Base-by-base conservation (phyloP, 2,797 vertebrate species). In the Karalla daura region DNA sequence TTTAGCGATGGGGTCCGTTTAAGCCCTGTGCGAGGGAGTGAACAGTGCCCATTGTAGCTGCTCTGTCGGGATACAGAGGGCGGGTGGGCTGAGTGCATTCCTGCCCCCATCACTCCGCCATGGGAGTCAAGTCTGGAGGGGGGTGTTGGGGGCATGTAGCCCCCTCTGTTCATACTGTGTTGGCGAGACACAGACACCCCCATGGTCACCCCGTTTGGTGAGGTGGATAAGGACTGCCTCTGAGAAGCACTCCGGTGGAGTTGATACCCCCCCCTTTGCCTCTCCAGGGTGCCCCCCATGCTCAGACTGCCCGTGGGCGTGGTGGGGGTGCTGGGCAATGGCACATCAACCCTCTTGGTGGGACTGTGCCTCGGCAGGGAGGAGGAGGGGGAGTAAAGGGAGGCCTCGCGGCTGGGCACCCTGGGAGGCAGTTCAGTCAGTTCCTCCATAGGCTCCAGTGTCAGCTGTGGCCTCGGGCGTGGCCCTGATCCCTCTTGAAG, bases 1-100 rank as follows among this genome's bases (percentile, higher is more conserved):
- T 98, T 99, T 95, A 99, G 88, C 63, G 97, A 99, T 63, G 96
- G 94, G 87, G 96, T 97, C 94, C 97, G 93, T 96, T 98, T 99
- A 84, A 99, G 75, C 68, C 96, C 96, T 54, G 95, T 96, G 76
- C 96, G 96, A 75, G 98, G 97, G 70, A 99, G 96, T 39, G 98
- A 98, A 78, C 96, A 96, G 0, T 96, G 95, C 83, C 96, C 96
- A 23, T 94, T 96, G 87, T 97, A 99, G 88, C 96, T 98, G 93
- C 95, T 96, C 89, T 99, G 97, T 89, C 96, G 92, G 49, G 97
- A 96, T 78, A 96, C 85, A 36, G 97, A 96, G 80, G 97, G 90
- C 15, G 85, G 70, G 70, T 93, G 88, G 17, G 87, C 43, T 12
- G 89, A 85, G 91, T 96, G 96, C 88, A 96, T 94, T 40, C 96